phyloP scores from a whole-genome alignment of 1,140 invertebrate species.

The Myzus persicae region DNA sequence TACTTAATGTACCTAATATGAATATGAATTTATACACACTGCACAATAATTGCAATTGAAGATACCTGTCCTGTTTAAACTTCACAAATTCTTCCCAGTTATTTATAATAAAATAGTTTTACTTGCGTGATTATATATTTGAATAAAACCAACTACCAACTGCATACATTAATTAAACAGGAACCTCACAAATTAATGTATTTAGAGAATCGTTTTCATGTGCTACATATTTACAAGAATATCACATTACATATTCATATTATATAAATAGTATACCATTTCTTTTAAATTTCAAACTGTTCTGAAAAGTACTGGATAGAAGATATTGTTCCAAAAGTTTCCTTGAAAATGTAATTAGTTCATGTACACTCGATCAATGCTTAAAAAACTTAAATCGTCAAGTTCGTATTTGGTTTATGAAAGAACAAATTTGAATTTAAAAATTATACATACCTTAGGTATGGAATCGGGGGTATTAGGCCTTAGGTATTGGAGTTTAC shows the following conservation, averaged over 20 bases:
- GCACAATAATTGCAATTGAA: neutral
- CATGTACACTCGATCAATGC: too few species aligned
- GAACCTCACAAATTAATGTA: neutral
- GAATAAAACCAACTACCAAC: neutral
- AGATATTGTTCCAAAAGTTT: too few species aligned
- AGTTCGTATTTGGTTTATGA: neutral
- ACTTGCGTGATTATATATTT: neutral
- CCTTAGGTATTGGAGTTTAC: too few species aligned
- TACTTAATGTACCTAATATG: neutral
- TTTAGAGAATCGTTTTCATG: neutral
- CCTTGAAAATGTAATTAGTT: too few species aligned
- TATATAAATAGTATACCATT: neutral
- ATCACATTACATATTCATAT: neutral
- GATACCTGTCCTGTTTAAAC: neutral
- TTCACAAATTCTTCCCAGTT: neutral
- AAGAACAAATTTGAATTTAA: too few species aligned
- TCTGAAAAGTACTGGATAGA: neutral
- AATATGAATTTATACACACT: neutral
- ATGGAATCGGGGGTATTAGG: too few species aligned
- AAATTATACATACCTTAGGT: too few species aligned
- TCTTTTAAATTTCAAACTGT: neutral
- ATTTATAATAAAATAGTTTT: neutral
- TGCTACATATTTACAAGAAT: neutral
- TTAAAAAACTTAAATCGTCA: neutral
- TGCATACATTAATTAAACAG: neutral